Percentiles rank a stretch among this genome's conserved stretches.
Evolutionary conservation across 1,140 invertebrate genomes (phyloP).

Genomic region (Heliothis subflexa): DNA sequence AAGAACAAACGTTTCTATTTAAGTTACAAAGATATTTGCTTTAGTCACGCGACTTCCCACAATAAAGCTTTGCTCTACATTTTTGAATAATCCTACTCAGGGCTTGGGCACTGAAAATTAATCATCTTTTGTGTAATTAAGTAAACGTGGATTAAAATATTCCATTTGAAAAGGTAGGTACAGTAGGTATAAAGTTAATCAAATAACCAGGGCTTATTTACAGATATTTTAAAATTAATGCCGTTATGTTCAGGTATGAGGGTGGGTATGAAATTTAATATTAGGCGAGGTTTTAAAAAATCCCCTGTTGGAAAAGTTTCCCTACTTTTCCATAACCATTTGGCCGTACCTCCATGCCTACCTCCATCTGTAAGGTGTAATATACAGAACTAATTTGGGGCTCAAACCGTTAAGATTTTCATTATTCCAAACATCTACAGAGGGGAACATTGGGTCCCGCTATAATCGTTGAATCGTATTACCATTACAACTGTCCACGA

Average conservation of each 20-base stretch:
- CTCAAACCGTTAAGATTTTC: slow-evolving; percentile 69
- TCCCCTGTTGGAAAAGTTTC: slow-evolving; percentile 33
- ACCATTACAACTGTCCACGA: slow-evolving; percentile 82
- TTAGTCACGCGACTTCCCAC: slow-evolving; percentile 32
- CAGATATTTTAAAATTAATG: neutral
- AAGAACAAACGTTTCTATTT: slow-evolving; percentile 28
- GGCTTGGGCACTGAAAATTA: slow-evolving; percentile 29
- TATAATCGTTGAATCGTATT: slow-evolving; percentile 84
- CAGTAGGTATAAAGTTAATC: slow-evolving; percentile 5
- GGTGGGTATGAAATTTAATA: slow-evolving; percentile 15
- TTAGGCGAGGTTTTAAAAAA: slow-evolving; percentile 10
- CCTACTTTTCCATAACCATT: slow-evolving; percentile 45
- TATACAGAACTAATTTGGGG: slow-evolving; percentile 72
- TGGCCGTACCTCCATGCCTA: slow-evolving; percentile 20
- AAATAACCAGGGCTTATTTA: slow-evolving; percentile 16
- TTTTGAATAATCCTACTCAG: slow-evolving; percentile 24
- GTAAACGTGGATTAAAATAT: slow-evolving; percentile 29
- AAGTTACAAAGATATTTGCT: slow-evolving; percentile 31
- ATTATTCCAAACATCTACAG: slow-evolving; percentile 74
- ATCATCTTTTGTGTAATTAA: slow-evolving; percentile 39
- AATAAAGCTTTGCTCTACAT: slow-evolving; percentile 15
- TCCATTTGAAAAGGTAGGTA: slow-evolving; percentile 33
- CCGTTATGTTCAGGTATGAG: neutral
- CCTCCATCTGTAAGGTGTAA: slow-evolving; percentile 43
- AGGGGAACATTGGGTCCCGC: slow-evolving; percentile 60